These are phyloP conservation scores for Rhabdomys pumilio DNA, from an alignment of 2,797 vertebrate species.

Conservation along the genomic window DNA sequence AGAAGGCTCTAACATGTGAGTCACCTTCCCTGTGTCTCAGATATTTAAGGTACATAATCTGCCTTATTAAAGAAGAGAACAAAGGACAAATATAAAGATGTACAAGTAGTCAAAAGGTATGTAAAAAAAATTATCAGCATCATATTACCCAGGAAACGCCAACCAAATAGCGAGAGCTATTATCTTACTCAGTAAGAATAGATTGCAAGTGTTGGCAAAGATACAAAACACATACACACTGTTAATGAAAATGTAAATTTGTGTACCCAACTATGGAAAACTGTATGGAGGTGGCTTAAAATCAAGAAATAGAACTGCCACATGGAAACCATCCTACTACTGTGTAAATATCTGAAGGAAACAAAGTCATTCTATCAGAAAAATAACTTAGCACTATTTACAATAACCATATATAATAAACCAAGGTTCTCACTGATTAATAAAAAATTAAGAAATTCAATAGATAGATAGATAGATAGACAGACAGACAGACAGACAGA, in stretches of 20 bases:
- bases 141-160: background rate
- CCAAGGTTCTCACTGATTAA: background rate
- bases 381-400: background rate
- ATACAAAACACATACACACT: background rate
- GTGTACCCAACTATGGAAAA: background rate
- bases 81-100: background rate
- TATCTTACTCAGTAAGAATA: background rate
- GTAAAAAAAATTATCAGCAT: background rate
- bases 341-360: background rate
- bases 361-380: background rate
- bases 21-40: slow-evolving; percentile 6
- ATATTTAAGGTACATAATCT: slow-evolving; percentile 41
- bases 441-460: background rate
- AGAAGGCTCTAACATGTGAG: background rate
- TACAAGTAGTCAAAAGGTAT: background rate
- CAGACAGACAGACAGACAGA: too few species aligned
- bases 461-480: too few species aligned
- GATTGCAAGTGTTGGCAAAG: background rate
- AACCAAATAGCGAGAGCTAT: background rate
- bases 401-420: background rate
- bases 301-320: background rate
- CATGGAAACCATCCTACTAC: background rate
- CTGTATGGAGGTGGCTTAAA: background rate
- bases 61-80: slow-evolving; percentile 41
- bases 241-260: background rate